These are phyloP conservation scores for Muricea muricata DNA, from an alignment of 92 coral and sea anemone species.

Conservation along the genomic window DNA sequence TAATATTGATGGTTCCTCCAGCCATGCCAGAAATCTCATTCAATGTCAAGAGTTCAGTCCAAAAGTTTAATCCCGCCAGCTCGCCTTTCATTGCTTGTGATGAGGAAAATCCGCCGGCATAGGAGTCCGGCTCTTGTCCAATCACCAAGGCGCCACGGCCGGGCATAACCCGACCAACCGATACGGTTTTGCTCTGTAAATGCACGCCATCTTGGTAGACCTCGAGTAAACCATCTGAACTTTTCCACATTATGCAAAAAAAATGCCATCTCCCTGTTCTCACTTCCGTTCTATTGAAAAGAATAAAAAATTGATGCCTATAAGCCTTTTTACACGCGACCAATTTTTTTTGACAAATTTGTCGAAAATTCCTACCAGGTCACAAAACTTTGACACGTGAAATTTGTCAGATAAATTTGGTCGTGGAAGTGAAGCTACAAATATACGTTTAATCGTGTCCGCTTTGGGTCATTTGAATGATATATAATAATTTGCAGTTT, in stretches of 20 bases:
- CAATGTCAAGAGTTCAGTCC: neutral
- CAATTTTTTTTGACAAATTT: too few relatives aligned
- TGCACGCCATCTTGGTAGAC: neutral
- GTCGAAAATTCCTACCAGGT: too few relatives aligned
- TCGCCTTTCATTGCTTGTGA: neutral
- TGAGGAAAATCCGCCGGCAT: neutral
- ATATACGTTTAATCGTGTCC: too few relatives aligned
- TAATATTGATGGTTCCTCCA: neutral
- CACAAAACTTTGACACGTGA: too few relatives aligned
- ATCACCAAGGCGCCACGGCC: neutral
- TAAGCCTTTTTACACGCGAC: too few relatives aligned
- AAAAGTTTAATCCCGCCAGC: neutral
- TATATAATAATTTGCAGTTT: too few relatives aligned
- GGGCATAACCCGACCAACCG: neutral
- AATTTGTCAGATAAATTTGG: too few relatives aligned
- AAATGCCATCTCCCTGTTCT: neutral
- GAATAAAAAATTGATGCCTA: neutral
- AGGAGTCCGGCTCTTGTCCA: neutral
- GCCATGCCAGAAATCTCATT: slow-evolving; percentile 12
- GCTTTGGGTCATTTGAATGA: too few relatives aligned
- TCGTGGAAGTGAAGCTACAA: too few relatives aligned
- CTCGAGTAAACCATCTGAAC: slow-evolving; percentile 2
- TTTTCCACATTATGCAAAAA: neutral
- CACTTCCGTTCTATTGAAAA: neutral
- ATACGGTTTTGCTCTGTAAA: neutral